These are phyloP conservation scores for Macaria liturata DNA, from an alignment of 2,888 invertebrate species.

Conservation along the genomic window DNA sequence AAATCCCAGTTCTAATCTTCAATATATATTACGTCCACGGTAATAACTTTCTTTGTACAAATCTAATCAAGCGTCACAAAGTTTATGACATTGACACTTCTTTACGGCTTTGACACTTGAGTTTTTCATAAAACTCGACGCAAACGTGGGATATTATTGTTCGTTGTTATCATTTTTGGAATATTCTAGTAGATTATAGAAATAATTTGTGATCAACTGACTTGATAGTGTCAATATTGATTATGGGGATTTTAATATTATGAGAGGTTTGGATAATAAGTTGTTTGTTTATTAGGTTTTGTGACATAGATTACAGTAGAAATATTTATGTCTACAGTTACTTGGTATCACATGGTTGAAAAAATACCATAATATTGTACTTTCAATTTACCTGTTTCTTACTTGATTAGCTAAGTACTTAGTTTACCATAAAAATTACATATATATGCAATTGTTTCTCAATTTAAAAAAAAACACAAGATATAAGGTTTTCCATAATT, in stretches of 20 bases:
- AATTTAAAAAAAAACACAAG: too few relatives aligned
- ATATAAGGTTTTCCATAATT: too few relatives aligned
- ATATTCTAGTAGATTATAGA: conserved; percentile 5
- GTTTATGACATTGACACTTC: conserved; percentile 15
- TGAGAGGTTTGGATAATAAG: not conserved
- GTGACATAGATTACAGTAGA: too few relatives aligned
- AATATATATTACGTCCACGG: conserved; percentile 2
- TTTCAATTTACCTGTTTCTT: too few relatives aligned
- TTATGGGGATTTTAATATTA: conserved; percentile 7
- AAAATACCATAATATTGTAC: too few relatives aligned
- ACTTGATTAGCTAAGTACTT: too few relatives aligned
- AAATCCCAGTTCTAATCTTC: conserved; percentile 1
- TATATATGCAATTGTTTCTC: too few relatives aligned
- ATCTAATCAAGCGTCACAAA: conserved; percentile 14
- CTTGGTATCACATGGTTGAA: too few relatives aligned
- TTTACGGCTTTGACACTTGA: conserved; percentile 5
- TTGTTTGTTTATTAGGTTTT: too few relatives aligned
- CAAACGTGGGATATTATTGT: conserved; percentile 15
- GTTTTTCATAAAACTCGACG: conserved; percentile 1
- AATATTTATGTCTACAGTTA: too few relatives aligned
- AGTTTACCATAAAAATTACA: too few relatives aligned
- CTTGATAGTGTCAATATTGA: conserved; percentile 9
- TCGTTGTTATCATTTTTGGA: conserved; percentile 11
- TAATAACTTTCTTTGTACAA: conserved; percentile 11
- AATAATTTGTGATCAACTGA: conserved; percentile 11